These are phyloP conservation scores for Cryptus viduatorius DNA, from an alignment of 2,888 invertebrate species.

Conservation along the genomic window DNA sequence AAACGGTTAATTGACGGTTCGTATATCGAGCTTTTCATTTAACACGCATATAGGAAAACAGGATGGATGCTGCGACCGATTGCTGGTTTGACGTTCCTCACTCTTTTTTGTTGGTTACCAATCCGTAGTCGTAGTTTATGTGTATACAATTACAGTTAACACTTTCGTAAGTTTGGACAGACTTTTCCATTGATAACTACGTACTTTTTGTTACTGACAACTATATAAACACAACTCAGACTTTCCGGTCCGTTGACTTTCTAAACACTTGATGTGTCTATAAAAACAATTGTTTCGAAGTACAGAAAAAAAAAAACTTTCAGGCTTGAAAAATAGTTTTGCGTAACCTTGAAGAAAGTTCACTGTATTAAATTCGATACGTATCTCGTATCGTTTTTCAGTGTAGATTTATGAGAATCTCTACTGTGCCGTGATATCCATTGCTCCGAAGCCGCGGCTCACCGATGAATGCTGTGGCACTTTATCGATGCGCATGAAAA, in stretches of 20 bases:
- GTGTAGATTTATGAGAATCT: slow-evolving; percentile 10
- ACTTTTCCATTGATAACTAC: not conserved
- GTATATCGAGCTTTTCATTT: slow-evolving; percentile 55
- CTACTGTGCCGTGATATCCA: slow-evolving; percentile 24
- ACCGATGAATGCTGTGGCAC: slow-evolving; percentile 22
- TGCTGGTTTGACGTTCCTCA: slow-evolving; percentile 38
- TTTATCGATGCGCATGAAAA: slow-evolving; percentile 40
- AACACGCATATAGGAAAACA: slow-evolving; percentile 12
- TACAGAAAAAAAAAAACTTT: not conserved
- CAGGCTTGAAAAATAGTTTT: not conserved
- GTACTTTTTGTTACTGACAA: not conserved
- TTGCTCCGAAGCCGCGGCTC: slow-evolving; percentile 1
- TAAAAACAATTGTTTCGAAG: not conserved
- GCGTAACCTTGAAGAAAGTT: not conserved
- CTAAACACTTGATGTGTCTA: no score
- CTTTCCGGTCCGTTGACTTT: no score
- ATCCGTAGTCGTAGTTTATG: slow-evolving; percentile 17
- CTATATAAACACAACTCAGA: no score
- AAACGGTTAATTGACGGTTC: slow-evolving; percentile 60
- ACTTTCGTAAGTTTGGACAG: not conserved
- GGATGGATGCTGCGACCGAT: slow-evolving; percentile 24
- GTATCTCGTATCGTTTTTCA: not conserved
- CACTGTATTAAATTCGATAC: not conserved
- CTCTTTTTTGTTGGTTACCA: slow-evolving; percentile 46
- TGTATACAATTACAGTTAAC: slow-evolving; percentile 18